phyloP scores from a whole-genome alignment of 2,888 invertebrate genomes.

The Byasa hedistus region DNA sequence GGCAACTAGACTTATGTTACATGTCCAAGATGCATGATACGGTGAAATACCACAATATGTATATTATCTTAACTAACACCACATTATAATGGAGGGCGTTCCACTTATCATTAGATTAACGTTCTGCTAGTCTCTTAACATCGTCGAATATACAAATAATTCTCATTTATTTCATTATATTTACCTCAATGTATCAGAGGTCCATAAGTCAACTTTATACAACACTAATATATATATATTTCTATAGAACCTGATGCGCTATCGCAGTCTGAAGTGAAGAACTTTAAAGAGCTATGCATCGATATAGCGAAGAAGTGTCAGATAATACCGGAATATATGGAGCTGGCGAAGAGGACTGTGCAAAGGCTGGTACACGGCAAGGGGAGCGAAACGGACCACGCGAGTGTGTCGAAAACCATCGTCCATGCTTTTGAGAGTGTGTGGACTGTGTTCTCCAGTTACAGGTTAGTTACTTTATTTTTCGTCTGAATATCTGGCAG shows the following conservation, averaged over 20 bases:
- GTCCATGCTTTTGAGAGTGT: constrained; percentile 59
- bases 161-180: too few species aligned
- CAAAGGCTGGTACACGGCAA: constrained; percentile 46
- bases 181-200: too few species aligned
- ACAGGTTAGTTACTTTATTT: constrained; percentile 53
- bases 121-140: too few species aligned
- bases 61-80: too few species aligned
- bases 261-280: constrained; percentile 56
- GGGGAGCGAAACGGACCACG: constrained; percentile 32
- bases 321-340: constrained; percentile 74
- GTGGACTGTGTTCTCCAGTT: constrained; percentile 69
- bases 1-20: too few species aligned
- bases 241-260: constrained; percentile 55
- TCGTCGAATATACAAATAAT: too few species aligned
- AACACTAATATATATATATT: neutral
- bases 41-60: too few species aligned
- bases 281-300: constrained; percentile 64
- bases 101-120: too few species aligned
- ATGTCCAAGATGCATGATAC: too few species aligned
- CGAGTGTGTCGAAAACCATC: constrained; percentile 36
- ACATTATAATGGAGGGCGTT: too few species aligned
- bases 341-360: constrained; percentile 62
- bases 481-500: too few species aligned
- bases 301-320: constrained; percentile 67
- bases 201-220: neutral